These are phyloP conservation scores for Cariama cristata DNA, from an alignment of 2,113 vertebrate genomes.

Conservation along the genomic window DNA sequence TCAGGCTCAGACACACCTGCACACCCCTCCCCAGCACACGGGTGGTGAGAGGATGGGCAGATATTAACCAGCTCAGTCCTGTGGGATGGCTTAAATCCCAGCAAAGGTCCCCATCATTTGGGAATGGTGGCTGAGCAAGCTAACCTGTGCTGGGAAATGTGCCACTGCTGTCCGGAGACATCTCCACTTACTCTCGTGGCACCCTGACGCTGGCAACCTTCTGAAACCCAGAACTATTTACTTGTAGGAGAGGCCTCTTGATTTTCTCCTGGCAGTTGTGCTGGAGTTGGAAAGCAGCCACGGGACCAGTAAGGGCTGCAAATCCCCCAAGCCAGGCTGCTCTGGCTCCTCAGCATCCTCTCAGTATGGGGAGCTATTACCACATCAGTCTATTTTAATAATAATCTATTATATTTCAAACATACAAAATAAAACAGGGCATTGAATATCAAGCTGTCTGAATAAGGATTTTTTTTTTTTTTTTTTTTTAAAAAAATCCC, in stretches of 20 bases:
- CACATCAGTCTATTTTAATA: neutral
- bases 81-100: neutral
- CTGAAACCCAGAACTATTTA: neutral
- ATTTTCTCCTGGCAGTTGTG: conserved; percentile 41
- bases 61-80: neutral
- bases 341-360: neutral
- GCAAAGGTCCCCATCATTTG: neutral
- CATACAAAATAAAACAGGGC: neutral
- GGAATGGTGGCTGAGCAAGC: neutral
- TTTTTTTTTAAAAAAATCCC: neutral
- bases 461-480: neutral
- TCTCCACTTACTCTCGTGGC: neutral
- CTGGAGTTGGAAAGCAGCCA: conserved; percentile 1
- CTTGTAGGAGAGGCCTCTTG: conserved; percentile 9
- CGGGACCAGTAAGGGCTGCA: conserved; percentile 38
- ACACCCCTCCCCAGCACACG: neutral
- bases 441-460: neutral
- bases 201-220: neutral
- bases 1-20: neutral
- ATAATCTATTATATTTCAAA: neutral
- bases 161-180: neutral
- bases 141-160: neutral
- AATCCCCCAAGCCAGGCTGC: neutral
- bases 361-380: neutral
- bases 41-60: neutral